Conservation (phyloP, 2,888 invertebrate genomes). For the Exocentrus adspersus region DNA sequence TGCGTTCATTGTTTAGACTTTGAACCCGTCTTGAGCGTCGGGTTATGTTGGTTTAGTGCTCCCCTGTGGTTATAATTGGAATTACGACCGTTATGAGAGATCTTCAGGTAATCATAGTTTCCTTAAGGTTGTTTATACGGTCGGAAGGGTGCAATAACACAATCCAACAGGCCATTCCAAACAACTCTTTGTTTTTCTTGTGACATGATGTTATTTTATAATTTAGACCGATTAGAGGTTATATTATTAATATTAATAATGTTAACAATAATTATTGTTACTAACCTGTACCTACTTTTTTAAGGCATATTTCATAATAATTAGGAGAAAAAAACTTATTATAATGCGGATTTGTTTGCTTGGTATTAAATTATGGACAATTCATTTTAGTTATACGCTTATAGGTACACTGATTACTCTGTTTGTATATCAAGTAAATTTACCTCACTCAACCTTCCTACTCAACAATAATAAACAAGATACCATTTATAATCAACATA, state of each 20-base stretch:
- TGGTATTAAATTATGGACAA: too few species aligned
- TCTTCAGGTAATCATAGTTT: constrained; percentile 51
- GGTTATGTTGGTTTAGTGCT: constrained; percentile 50
- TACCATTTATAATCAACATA: constrained; percentile 26
- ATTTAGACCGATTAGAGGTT: too few species aligned
- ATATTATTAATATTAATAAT: too few species aligned
- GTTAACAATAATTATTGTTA: too few species aligned
- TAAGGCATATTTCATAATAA: too few species aligned
- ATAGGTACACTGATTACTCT: too few species aligned
- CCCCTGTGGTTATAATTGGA: constrained; percentile 49
- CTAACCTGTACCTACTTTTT: too few species aligned
- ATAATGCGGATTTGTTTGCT: too few species aligned
- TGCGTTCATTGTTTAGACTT: constrained; percentile 49
- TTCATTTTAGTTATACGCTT: too few species aligned
- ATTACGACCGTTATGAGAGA: constrained; percentile 49
- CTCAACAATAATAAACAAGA: constrained; percentile 20
- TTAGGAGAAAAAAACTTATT: too few species aligned
- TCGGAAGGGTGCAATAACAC: constrained; percentile 32
- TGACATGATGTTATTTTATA: constrained; percentile 26
- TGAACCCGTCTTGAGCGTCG: constrained; percentile 41
- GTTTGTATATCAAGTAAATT: too few species aligned
- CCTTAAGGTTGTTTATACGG: constrained; percentile 50
- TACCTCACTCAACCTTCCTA: too few species aligned
- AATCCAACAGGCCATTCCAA: constrained; percentile 31
- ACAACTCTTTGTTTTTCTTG: constrained; percentile 30